Evolutionary conservation across 2,888 invertebrate species (phyloP).

Genomic region (Chrysolina oricalcia): DNA sequence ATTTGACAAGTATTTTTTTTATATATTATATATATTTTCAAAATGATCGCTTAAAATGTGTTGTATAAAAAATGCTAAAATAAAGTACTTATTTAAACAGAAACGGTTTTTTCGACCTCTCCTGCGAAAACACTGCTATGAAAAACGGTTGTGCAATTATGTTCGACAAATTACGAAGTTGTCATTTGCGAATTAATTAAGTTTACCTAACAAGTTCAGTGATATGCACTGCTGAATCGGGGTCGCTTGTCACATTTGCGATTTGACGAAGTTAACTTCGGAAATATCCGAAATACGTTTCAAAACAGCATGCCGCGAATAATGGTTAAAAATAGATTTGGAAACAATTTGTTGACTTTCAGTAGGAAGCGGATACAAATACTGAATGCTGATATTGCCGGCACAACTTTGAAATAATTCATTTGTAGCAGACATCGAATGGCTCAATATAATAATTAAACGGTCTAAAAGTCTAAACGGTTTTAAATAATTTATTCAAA

Average conservation of each 20-base stretch:
- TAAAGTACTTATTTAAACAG: too few relatives aligned
- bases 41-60: too few relatives aligned
- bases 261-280: neutral
- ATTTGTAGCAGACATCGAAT: too few relatives aligned
- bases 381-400: neutral
- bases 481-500: too few relatives aligned
- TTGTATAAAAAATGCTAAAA: too few relatives aligned
- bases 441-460: too few relatives aligned
- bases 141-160: neutral
- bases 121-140: neutral
- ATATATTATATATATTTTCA: too few relatives aligned
- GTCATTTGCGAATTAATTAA: neutral
- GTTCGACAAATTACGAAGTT: neutral
- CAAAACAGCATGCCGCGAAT: conserved; percentile 2
- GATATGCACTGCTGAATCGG: neutral
- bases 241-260: neutral
- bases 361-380: conserved; percentile 2
- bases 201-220: neutral
- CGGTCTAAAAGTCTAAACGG: too few relatives aligned
- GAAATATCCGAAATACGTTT: neutral
- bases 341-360: neutral
- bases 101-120: too few relatives aligned
- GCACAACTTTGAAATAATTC: too few relatives aligned
- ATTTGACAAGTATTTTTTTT: too few relatives aligned
- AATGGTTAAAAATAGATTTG: neutral